phyloP scores from a whole-genome alignment of 2,888 invertebrate species.

The Clusia tigrina region DNA sequence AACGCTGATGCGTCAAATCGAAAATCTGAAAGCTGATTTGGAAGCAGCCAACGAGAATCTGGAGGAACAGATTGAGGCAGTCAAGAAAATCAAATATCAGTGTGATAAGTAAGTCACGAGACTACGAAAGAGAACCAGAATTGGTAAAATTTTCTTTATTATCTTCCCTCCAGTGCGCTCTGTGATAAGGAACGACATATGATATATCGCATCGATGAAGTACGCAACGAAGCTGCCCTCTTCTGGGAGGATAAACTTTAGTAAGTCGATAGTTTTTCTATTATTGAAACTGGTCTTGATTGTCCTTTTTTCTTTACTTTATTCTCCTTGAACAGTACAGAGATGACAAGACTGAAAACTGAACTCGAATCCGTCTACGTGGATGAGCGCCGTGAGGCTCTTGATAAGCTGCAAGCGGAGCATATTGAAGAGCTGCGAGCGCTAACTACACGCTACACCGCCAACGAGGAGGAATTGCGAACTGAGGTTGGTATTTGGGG shows the following conservation, averaged over 20 bases:
- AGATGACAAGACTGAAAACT: slow-evolving; percentile 70
- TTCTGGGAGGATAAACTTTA: slow-evolving; percentile 72
- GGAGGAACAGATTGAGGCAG: slow-evolving; percentile 66
- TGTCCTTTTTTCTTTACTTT: not conserved
- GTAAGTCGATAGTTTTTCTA: slow-evolving; percentile 45
- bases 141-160: not conserved
- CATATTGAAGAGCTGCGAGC: slow-evolving; percentile 69
- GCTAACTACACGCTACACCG: slow-evolving; percentile 68
- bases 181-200: slow-evolving; percentile 65
- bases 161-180: slow-evolving; percentile 49
- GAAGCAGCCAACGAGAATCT: slow-evolving; percentile 67
- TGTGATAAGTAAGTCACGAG: slow-evolving; percentile 59
- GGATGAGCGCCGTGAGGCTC: slow-evolving; percentile 69
- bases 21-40: slow-evolving; percentile 67
- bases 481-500: slow-evolving; percentile 64
- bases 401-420: slow-evolving; percentile 68
- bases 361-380: slow-evolving; percentile 71
- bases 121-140: not conserved
- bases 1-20: slow-evolving; percentile 67
- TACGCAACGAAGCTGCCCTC: slow-evolving; percentile 68
- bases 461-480: slow-evolving; percentile 67
- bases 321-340: slow-evolving; percentile 61
- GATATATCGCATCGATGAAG: slow-evolving; percentile 66
- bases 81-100: slow-evolving; percentile 62
- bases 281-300: not conserved